Percentiles rank a stretch among this genome's conserved stretches.
These are phyloP conservation scores for Acleris literana DNA, from an alignment of 2,888 invertebrate species.

Conservation along the genomic window DNA sequence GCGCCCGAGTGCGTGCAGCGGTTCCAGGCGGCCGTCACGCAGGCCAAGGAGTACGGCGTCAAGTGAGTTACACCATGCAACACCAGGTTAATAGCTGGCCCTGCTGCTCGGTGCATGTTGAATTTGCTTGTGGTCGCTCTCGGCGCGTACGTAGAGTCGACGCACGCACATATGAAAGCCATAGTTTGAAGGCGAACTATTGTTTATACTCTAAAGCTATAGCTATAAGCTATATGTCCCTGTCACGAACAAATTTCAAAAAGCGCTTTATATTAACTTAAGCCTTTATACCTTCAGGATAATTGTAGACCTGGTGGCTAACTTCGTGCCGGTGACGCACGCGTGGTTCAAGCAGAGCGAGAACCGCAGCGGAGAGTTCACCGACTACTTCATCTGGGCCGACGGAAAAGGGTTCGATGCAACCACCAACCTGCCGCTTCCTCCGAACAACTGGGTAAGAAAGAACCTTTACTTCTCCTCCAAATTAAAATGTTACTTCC, in stretches of 20 bases:
- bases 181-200: no score
- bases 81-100: no score
- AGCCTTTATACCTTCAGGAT: constrained; percentile 61
- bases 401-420: constrained; percentile 57
- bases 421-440: constrained; percentile 53
- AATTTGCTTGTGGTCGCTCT: no score
- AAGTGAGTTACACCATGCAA: constrained; percentile 57
- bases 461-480: not conserved
- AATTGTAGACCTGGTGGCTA: constrained; percentile 90
- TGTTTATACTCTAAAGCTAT: no score
- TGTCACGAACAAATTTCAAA: not conserved
- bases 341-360: constrained; percentile 88
- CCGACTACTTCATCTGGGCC: constrained; percentile 92
- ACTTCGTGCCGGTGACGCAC: constrained; percentile 87
- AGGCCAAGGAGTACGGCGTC: constrained; percentile 80
- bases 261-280: not conserved
- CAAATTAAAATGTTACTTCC: no score
- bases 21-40: constrained; percentile 61
- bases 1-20: constrained; percentile 64
- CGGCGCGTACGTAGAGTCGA: no score
- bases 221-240: no score
- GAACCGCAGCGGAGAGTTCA: constrained; percentile 82
- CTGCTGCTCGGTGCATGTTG: no score
- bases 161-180: no score
- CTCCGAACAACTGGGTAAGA: constrained; percentile 90